A percentile compares a stretch with the other conserved stretches of the same genome.
phyloP scores from a whole-genome alignment of 2,888 invertebrate species.

The Orchesella flavescens region DNA sequence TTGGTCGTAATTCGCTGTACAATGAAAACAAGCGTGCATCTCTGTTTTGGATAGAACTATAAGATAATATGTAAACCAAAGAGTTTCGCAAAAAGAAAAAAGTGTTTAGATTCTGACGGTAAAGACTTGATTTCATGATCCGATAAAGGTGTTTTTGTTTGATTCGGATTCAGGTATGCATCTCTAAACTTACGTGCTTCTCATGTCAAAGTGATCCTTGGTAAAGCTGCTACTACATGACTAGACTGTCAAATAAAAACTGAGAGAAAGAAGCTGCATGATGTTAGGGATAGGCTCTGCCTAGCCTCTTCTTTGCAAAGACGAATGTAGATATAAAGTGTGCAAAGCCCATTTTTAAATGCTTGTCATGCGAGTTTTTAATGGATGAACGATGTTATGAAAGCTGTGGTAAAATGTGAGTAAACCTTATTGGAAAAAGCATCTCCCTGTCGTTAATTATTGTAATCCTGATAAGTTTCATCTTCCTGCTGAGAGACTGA shows the following conservation, averaged over 20 bases:
- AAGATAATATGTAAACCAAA: too few relatives aligned
- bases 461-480: too few relatives aligned
- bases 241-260: slow-evolving; percentile 27
- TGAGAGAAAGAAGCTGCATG: background rate
- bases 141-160: slow-evolving; percentile 20
- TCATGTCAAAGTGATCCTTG: slow-evolving; percentile 15
- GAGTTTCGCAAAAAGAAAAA: background rate
- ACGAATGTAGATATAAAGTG: too few relatives aligned
- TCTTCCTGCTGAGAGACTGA: too few relatives aligned
- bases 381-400: background rate
- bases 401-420: too few relatives aligned
- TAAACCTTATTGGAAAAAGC: too few relatives aligned
- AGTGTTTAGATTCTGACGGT: slow-evolving; percentile 3
- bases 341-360: background rate
- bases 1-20: too few relatives aligned
- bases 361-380: background rate
- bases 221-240: slow-evolving; percentile 21
- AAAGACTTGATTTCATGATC: slow-evolving; percentile 26
- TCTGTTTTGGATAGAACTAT: too few relatives aligned
- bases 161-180: slow-evolving; percentile 19
- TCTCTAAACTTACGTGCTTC: slow-evolving; percentile 31
- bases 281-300: too few relatives aligned
- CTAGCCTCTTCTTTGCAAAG: too few relatives aligned
- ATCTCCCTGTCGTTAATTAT: too few relatives aligned
- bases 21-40: too few relatives aligned